Conservation (phyloP, 1,140 invertebrate genomes). For the Heliconius nattereri region DNA sequence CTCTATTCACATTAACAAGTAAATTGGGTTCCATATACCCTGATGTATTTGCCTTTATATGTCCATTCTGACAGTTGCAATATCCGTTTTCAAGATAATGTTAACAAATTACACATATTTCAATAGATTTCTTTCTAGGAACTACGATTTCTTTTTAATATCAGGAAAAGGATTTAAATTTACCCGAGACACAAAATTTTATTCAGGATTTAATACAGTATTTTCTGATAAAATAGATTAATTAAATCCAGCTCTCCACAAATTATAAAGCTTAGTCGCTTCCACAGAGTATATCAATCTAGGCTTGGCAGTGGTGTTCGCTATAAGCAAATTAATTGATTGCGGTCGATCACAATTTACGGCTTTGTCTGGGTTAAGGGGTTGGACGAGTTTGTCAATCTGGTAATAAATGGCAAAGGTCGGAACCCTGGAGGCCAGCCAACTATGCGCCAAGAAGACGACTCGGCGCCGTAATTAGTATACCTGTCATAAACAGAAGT, state of each 20-base stretch:
- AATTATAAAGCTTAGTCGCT: conserved; percentile 17
- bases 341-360: conserved; percentile 38
- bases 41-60: background rate
- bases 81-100: background rate
- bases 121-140: background rate
- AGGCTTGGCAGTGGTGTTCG: background rate
- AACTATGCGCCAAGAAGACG: conserved; percentile 26
- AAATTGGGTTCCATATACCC: background rate
- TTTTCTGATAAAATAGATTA: conserved; percentile 6
- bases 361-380: conserved; percentile 29
- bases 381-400: conserved; percentile 38
- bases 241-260: conserved; percentile 9
- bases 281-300: conserved; percentile 19
- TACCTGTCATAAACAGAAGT: conserved; percentile 32
- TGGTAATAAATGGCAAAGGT: conserved; percentile 37
- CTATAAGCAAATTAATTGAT: conserved; percentile 38
- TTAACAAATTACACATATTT: background rate
- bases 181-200: background rate
- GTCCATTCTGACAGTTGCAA: background rate
- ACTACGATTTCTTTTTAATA: background rate
- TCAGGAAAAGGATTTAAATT: background rate
- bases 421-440: conserved; percentile 35
- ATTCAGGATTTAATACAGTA: background rate
- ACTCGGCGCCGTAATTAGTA: conserved; percentile 31
- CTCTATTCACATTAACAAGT: background rate